Evolutionary conservation across 1,140 invertebrate species (phyloP).

Genomic region (Drusus annulatus): DNA sequence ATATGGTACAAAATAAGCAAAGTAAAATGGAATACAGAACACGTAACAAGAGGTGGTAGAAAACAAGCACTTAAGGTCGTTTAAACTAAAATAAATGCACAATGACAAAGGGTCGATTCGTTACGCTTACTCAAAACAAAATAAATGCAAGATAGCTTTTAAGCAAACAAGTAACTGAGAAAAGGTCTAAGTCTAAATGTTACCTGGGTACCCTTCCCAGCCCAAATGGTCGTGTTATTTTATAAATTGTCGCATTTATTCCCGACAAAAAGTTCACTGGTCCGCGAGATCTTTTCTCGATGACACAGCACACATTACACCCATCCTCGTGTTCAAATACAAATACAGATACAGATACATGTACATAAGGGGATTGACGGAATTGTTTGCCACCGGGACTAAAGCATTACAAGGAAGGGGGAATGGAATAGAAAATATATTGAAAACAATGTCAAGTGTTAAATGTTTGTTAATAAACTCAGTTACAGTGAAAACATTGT

Average conservation of each 20-base stretch:
- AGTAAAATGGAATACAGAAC: too few species aligned
- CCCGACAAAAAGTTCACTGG: constrained; percentile 44
- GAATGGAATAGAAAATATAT: constrained; percentile 7
- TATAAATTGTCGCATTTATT: constrained; percentile 51
- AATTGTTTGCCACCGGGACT: constrained; percentile 42
- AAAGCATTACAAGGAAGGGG: background rate
- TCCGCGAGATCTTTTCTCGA: constrained; percentile 47
- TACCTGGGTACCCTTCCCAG: background rate
- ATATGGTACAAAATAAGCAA: too few species aligned
- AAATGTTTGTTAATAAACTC: too few species aligned
- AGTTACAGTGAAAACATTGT: too few species aligned
- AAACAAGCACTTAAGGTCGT: background rate
- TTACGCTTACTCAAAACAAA: constrained; percentile 41
- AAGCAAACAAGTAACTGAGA: constrained; percentile 37
- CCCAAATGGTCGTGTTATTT: constrained; percentile 42
- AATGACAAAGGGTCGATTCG: constrained; percentile 36
- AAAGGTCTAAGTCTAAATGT: constrained; percentile 46
- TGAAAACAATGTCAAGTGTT: background rate
- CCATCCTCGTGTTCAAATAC: background rate
- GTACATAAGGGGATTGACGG: background rate
- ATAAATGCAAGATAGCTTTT: constrained; percentile 43
- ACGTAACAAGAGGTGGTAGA: too few species aligned
- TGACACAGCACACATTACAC: constrained; percentile 42
- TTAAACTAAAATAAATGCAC: background rate
- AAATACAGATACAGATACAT: background rate